Evolutionary conservation across 2,113 vertebrate species (phyloP), one percentile per base, ranked within the genome.

Genomic region (Tiliqua scincoides): DNA sequence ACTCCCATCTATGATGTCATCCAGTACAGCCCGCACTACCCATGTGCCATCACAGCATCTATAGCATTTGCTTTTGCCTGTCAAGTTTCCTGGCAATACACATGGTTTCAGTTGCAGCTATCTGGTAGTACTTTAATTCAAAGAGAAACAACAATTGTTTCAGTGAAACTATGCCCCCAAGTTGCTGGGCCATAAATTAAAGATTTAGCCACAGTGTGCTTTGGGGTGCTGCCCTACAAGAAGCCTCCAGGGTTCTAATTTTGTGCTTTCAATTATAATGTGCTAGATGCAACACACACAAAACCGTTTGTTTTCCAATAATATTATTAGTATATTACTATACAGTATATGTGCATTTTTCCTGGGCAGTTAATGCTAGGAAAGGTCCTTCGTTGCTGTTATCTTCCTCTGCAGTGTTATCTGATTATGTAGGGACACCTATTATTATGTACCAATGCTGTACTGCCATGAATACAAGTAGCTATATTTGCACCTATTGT

Each of bases 241-340:
- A 57, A 81, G 25, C 37, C 79, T 90, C 86, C n/a, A 76, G n/a
- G 32, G 4, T 80, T 48, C 62, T 54, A 59, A 43, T 91, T 80
- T 85, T 90, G 7, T 27, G 12, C 30, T 12, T 1, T 30, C 87
- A 88, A 62, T 0, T 27, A 43, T 7, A 57, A 1, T 77, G 83
- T 48, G 1, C 37, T 20, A 77, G 35, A 12, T 3, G 83, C 2
- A 27, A 1, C 8, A 71, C 9, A 6, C 15, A 1, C 40, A 82
- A 74, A 84, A 32, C 25, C 20, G 48, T 63, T 43, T 27, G 78
- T 91, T 83, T 86, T n/a, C 30, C 11, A 23, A 79, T 67, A 27
- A 65, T 54, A n/a, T 2, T 86, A 65, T 84, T 54, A 23, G 2
- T 0, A 0, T 54, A 61, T 54, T 81, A 21, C 62, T 79, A 40